phyloP scores from a whole-genome alignment of 1,140 invertebrate species.

The Pemphigus obesinymphae region DNA sequence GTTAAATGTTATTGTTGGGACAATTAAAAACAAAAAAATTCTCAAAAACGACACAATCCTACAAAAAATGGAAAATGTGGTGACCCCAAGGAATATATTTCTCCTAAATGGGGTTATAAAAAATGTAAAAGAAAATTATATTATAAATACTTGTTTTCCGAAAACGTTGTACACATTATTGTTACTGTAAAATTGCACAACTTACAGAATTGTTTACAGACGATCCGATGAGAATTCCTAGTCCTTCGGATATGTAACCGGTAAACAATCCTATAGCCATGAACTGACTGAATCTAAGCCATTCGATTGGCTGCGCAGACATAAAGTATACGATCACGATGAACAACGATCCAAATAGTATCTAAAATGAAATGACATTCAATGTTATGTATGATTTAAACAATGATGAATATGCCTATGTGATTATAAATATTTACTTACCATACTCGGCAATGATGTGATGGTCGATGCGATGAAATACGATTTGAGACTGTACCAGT shows the following conservation, averaged over 20 bases:
- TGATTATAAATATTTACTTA: slow-evolving; percentile 46
- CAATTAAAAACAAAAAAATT: too few relatives aligned
- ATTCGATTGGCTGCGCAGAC: slow-evolving; percentile 51
- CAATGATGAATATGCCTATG: too few relatives aligned
- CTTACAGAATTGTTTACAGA: slow-evolving; percentile 67
- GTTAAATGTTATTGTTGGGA: too few relatives aligned
- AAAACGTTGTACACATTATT: too few relatives aligned
- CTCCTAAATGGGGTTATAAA: too few relatives aligned
- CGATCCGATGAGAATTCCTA: slow-evolving; percentile 67
- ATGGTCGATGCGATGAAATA: slow-evolving; percentile 74
- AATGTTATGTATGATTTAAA: not conserved
- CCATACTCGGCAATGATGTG: slow-evolving; percentile 62
- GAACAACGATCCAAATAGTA: slow-evolving; percentile 50
- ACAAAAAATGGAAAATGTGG: too few relatives aligned
- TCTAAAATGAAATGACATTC: slow-evolving; percentile 46
- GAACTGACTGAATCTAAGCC: slow-evolving; percentile 56
- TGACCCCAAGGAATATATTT: too few relatives aligned
- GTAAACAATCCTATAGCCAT: slow-evolving; percentile 63
- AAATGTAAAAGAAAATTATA: too few relatives aligned
- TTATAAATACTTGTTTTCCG: too few relatives aligned
- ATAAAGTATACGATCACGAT: slow-evolving; percentile 50
- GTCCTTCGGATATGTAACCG: slow-evolving; percentile 68
- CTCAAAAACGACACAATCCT: too few relatives aligned
- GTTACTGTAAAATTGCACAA: slow-evolving; percentile 43
- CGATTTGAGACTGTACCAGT: slow-evolving; percentile 71